Percentiles rank a stretch among this genome's conserved stretches.
Evolutionary conservation across 2,888 invertebrate genomes (phyloP).

Genomic region (Apantesis nais): DNA sequence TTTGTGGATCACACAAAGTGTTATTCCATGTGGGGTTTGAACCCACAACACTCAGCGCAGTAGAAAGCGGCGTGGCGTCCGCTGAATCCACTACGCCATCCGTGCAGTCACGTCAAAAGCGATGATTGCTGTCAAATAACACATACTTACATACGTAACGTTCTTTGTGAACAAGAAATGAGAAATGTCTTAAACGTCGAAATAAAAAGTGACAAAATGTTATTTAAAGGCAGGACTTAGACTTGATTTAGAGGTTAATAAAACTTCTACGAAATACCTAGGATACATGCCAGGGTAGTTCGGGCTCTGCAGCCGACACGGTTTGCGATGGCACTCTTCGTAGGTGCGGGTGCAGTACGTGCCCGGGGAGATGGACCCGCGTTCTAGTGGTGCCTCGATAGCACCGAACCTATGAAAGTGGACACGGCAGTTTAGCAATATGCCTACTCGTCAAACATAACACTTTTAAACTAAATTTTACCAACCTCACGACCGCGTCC

Average conservation of each 20-base stretch:
- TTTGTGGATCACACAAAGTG: too few species aligned
- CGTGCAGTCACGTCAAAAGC: too few species aligned
- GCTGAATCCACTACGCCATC: too few species aligned
- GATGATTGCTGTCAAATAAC: background rate
- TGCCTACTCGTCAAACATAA: too few species aligned
- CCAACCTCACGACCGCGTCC: slow-evolving; percentile 90
- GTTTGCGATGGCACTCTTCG: slow-evolving; percentile 93
- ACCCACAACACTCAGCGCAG: too few species aligned
- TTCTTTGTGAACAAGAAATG: background rate
- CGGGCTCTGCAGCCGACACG: slow-evolving; percentile 94
- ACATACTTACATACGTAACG: background rate
- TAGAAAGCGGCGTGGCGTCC: too few species aligned
- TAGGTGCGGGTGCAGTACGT: slow-evolving; percentile 94
- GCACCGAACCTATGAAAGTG: slow-evolving; percentile 87
- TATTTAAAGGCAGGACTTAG: background rate
- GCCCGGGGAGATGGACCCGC: slow-evolving; percentile 93
- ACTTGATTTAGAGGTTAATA: background rate
- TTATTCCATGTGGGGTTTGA: too few species aligned
- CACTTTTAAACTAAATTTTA: background rate
- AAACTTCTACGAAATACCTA: slow-evolving; percentile 53
- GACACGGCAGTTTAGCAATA: background rate
- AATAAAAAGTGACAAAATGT: background rate
- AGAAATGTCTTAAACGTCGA: background rate
- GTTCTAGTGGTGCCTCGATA: slow-evolving; percentile 90
- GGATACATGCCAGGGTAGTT: slow-evolving; percentile 96